Evolutionary conservation across 2,113 vertebrate genomes (phyloP).

Genomic region (Paratilapia polleni): DNA sequence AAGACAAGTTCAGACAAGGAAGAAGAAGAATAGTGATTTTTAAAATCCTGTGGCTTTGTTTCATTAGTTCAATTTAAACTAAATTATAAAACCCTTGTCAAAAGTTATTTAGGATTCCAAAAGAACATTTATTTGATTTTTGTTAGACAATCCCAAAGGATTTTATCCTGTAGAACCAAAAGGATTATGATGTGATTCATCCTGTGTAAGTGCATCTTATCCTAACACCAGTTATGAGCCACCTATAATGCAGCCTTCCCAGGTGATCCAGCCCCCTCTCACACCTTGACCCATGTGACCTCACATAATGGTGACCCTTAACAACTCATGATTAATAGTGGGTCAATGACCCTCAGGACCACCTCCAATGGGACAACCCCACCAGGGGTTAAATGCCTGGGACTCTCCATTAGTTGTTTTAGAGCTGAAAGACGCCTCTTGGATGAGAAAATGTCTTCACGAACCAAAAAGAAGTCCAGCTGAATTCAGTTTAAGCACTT

Average conservation of each 20-base stretch:
- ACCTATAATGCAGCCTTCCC: background rate
- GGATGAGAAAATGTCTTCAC: too few relatives aligned
- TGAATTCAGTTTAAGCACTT: background rate
- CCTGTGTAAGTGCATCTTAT: accelerated
- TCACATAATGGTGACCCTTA: background rate
- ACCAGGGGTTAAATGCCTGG: too few relatives aligned
- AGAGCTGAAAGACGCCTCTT: background rate
- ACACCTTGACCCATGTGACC: background rate
- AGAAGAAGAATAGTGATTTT: too few relatives aligned
- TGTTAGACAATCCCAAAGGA: too few relatives aligned
- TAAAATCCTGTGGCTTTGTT: too few relatives aligned
- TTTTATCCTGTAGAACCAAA: background rate
- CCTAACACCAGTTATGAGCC: background rate
- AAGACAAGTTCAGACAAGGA: too few relatives aligned
- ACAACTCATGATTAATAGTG: background rate
- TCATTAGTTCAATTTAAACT: too few relatives aligned
- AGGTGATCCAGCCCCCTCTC: background rate
- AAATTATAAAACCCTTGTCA: too few relatives aligned
- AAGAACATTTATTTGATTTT: too few relatives aligned
- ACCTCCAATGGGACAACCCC: background rate
- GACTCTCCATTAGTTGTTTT: background rate
- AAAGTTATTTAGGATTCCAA: too few relatives aligned
- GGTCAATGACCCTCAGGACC: background rate
- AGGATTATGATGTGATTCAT: background rate
- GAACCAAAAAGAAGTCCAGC: background rate